These are phyloP conservation scores for Archaeoteleia sp. DNA, from an alignment of 2,888 invertebrate species.

Conservation along the genomic window DNA sequence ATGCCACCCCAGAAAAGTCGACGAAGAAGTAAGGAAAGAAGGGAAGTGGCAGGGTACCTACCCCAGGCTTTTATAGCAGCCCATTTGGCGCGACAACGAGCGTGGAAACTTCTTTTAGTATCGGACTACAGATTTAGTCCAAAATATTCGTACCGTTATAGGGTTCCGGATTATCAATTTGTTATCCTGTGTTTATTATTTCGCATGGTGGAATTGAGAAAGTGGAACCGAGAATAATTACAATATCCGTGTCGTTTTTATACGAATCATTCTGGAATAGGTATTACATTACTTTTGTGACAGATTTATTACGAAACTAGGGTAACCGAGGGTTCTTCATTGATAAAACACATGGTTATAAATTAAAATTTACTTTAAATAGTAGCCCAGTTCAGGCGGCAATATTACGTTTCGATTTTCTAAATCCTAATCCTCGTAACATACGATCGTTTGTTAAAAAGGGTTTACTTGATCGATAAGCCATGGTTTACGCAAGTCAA, in stretches of 20 bases:
- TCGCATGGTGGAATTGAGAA: constrained; percentile 47
- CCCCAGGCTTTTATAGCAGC: constrained; percentile 73
- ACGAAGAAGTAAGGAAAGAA: constrained; percentile 15
- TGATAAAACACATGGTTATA: too few relatives aligned
- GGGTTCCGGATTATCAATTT: constrained; percentile 74
- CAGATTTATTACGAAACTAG: too few relatives aligned
- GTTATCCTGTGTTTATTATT: constrained; percentile 72
- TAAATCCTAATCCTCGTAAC: constrained; percentile 19
- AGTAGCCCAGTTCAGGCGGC: too few relatives aligned
- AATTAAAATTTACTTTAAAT: too few relatives aligned
- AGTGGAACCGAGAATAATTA: too few relatives aligned
- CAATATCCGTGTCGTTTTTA: too few relatives aligned
- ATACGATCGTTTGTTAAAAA: constrained; percentile 33
- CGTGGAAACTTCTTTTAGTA: constrained; percentile 73
- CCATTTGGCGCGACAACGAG: constrained; percentile 75
- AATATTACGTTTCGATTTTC: too few relatives aligned
- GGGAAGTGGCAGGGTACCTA: constrained; percentile 42
- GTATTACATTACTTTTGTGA: too few relatives aligned
- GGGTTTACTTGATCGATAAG: constrained; percentile 40
- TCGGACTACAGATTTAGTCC: constrained; percentile 70
- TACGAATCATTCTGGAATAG: too few relatives aligned
- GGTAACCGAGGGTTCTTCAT: too few relatives aligned
- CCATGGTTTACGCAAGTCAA: constrained; percentile 30
- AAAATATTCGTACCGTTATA: constrained; percentile 72
- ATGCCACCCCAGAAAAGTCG: constrained; percentile 36